Percentiles rank a stretch among this genome's conserved stretches.
These are phyloP conservation scores for Actinopyga echinites DNA, from an alignment of 53 echinoderm and acorn worm genomes.

Conservation along the genomic window DNA sequence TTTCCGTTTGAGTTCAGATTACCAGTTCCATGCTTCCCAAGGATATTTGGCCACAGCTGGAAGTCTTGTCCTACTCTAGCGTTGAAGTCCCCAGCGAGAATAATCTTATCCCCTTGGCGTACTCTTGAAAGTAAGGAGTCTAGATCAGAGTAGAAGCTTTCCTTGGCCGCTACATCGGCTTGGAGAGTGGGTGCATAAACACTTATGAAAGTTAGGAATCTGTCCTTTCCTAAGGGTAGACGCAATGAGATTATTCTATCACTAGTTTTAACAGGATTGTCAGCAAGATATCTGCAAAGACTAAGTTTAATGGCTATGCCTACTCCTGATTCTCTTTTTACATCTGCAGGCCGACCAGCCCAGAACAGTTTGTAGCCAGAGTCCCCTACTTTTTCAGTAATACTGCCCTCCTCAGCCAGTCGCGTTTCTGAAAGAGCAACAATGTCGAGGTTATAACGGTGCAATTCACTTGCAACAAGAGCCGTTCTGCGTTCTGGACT, in stretches of 20 bases:
- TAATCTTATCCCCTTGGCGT: slow-evolving; percentile 7
- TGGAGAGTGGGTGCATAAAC: background rate
- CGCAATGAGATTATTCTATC: slow-evolving; percentile 18
- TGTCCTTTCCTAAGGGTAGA: background rate
- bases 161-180: background rate
- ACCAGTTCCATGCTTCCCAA: slow-evolving; percentile 51
- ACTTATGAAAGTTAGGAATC: background rate
- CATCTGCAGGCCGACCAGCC: background rate
- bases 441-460: slow-evolving; percentile 19
- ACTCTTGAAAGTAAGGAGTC: background rate
- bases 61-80: slow-evolving; percentile 25
- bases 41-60: slow-evolving; percentile 21
- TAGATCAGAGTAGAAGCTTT: slow-evolving; percentile 19
- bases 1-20: slow-evolving; percentile 28
- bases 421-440: slow-evolving; percentile 37
- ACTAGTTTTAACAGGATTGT: background rate
- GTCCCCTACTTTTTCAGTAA: background rate
- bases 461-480: slow-evolving; percentile 1
- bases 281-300: background rate
- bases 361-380: slow-evolving; percentile 11
- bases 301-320: background rate
- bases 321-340: background rate
- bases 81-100: slow-evolving; percentile 1
- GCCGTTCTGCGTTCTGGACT: slow-evolving; percentile 33
- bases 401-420: background rate